phyloP scores from a whole-genome alignment of 2,113 vertebrate genomes.

The Lucifuga dentata region DNA sequence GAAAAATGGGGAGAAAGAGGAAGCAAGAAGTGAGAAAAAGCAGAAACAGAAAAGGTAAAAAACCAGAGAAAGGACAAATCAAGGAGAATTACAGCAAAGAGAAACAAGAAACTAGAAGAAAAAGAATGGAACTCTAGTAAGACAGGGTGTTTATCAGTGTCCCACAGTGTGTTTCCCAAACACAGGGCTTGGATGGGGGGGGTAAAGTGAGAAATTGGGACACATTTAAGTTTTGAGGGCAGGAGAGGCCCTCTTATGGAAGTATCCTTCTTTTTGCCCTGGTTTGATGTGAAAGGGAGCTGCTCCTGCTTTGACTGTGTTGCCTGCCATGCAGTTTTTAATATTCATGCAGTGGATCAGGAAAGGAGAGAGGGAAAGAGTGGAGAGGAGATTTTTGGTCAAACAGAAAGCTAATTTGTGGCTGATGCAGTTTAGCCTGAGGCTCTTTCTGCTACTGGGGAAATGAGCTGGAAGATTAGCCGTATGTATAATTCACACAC shows the following conservation, averaged over 20 bases:
- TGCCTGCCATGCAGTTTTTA: conserved; percentile 72
- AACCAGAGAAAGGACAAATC: conserved; percentile 64
- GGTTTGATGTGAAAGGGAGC: conserved; percentile 74
- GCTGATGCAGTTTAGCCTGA: conserved; percentile 75
- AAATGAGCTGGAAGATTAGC: conserved; percentile 81
- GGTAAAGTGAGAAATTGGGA: conserved; percentile 53
- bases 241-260: conserved; percentile 44
- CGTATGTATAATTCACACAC: conserved; percentile 79
- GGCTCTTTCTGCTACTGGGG: conserved; percentile 76
- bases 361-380: conserved; percentile 58
- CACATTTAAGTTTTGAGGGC: conserved; percentile 67
- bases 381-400: conserved; percentile 76
- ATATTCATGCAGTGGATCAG: conserved; percentile 77
- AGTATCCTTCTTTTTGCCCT: conserved; percentile 59
- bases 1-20: conserved; percentile 36
- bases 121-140: conserved; percentile 30
- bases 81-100: conserved; percentile 46
- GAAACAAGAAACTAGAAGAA: conserved; percentile 40
- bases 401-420: conserved; percentile 83
- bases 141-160: conserved; percentile 67
- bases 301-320: conserved; percentile 73
- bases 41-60: conserved; percentile 47
- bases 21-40: conserved; percentile 35
- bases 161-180: conserved; percentile 64
- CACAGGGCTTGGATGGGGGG: conserved; percentile 64